Percentiles rank a stretch among this genome's conserved stretches.
Evolutionary conservation across 2,113 vertebrate genomes (phyloP).

Genomic region (Nasalis larvatus): DNA sequence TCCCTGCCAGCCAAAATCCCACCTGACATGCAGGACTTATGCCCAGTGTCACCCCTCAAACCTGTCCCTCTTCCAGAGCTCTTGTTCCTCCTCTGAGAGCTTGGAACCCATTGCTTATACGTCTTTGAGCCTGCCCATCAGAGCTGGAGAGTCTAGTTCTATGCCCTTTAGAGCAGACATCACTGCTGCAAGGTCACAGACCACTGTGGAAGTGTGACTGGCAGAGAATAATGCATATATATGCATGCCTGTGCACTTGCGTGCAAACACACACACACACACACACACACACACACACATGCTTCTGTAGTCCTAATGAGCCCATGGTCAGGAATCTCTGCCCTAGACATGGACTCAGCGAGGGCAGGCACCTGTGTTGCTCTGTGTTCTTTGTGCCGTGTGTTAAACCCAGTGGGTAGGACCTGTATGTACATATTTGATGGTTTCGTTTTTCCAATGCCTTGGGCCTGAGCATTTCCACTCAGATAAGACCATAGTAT

Average conservation of each 20-base stretch:
- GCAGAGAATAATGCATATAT: too few species aligned
- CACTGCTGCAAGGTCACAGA: not conserved
- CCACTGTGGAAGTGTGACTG: not conserved
- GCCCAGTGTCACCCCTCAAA: fast-evolving
- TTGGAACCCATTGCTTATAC: not conserved
- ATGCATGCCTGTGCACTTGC: fast-evolving
- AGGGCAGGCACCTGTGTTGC: not conserved
- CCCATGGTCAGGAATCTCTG: fast-evolving
- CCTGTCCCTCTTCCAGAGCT: not conserved
- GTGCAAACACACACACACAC: too few species aligned
- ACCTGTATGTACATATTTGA: fast-evolving
- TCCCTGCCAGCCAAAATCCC: not conserved
- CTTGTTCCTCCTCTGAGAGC: not conserved
- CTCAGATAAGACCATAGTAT: not conserved
- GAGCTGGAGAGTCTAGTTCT: not conserved
- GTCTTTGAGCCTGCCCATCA: not conserved
- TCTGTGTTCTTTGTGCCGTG: not conserved
- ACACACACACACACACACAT: not conserved
- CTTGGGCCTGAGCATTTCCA: not conserved
- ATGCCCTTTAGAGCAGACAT: not conserved
- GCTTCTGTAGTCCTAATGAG: fast-evolving
- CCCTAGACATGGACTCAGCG: fast-evolving
- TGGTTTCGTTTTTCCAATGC: not conserved
- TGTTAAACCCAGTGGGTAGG: fast-evolving
- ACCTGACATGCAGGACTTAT: not conserved